Evolutionary conservation across 2,888 invertebrate genomes (phyloP).

Genomic region (Zaprionus bogoriensis): DNA sequence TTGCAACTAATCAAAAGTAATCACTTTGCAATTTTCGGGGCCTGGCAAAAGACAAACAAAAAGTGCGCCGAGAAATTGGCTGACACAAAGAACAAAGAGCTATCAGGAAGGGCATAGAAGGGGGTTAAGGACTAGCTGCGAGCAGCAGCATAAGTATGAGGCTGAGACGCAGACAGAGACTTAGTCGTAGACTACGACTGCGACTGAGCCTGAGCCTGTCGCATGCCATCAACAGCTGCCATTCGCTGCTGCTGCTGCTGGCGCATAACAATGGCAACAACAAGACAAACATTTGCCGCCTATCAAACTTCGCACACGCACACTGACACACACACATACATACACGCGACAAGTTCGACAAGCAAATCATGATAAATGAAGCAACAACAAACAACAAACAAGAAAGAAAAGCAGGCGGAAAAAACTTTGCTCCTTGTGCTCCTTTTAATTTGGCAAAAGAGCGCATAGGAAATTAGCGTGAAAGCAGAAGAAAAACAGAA

Average conservation of each 20-base stretch:
- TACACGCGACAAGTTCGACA: slow-evolving; percentile 63
- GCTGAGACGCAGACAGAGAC: not conserved
- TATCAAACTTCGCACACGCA: slow-evolving; percentile 57
- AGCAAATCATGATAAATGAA: slow-evolving; percentile 80
- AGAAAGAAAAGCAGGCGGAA: slow-evolving; percentile 34
- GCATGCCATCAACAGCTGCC: slow-evolving; percentile 65
- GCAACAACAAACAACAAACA: slow-evolving; percentile 63
- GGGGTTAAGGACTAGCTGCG: not conserved
- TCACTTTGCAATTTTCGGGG: slow-evolving; percentile 74
- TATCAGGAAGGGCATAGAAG: slow-evolving; percentile 7
- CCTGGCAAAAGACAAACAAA: slow-evolving; percentile 69
- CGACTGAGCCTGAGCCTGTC: slow-evolving; percentile 15
- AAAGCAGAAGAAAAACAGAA: slow-evolving; percentile 57
- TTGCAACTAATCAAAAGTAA: slow-evolving; percentile 78
- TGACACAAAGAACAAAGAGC: slow-evolving; percentile 61
- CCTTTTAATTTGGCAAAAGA: slow-evolving; percentile 77
- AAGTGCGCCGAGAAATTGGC: slow-evolving; percentile 61
- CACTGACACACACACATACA: slow-evolving; percentile 14
- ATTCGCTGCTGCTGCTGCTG: no score
- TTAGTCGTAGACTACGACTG: no score
- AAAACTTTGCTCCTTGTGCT: slow-evolving; percentile 59
- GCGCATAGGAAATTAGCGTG: slow-evolving; percentile 69
- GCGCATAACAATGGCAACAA: slow-evolving; percentile 59
- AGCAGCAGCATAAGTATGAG: not conserved
- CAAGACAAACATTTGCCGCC: slow-evolving; percentile 70